phyloP scores from a whole-genome alignment of 2,888 invertebrate species.

The Nomada lathburiana region DNA sequence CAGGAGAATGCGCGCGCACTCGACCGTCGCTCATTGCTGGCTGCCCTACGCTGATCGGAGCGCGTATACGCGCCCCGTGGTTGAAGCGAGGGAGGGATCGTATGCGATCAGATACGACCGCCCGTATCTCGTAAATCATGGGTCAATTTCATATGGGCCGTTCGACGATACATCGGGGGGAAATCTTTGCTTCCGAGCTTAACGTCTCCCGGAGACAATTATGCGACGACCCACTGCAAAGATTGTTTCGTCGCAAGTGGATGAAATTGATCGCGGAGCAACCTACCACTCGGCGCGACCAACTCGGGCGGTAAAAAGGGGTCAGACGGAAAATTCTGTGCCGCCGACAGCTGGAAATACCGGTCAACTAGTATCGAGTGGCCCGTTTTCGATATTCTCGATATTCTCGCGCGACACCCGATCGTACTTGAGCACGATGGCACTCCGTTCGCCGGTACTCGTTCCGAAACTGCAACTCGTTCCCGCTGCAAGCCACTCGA shows the following conservation, averaged over 20 bases:
- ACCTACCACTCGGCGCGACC: too few relatives aligned
- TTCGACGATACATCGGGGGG: neutral
- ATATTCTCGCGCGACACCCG: neutral
- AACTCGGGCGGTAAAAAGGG: neutral
- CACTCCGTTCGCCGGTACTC: too few relatives aligned
- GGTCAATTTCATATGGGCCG: neutral
- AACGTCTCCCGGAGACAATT: too few relatives aligned
- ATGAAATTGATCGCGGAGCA: neutral
- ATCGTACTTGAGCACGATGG: too few relatives aligned
- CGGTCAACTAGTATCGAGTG: neutral
- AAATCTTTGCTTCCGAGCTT: too few relatives aligned
- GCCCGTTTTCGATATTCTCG: neutral
- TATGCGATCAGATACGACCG: neutral
- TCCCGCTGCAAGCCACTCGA: too few relatives aligned
- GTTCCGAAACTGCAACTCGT: too few relatives aligned
- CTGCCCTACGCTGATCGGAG: neutral
- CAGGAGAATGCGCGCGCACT: slow-evolving; percentile 39
- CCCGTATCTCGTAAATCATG: neutral
- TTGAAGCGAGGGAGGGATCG: neutral
- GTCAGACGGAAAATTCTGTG: slow-evolving; percentile 3
- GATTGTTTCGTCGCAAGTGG: neutral
- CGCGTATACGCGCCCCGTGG: neutral
- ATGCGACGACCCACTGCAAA: too few relatives aligned
- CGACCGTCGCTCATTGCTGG: neutral
- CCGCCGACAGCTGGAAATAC: slow-evolving; percentile 16